Base-by-base conservation (phyloP, 1,140 invertebrate genomes). In the Atta cephalotes region DNA sequence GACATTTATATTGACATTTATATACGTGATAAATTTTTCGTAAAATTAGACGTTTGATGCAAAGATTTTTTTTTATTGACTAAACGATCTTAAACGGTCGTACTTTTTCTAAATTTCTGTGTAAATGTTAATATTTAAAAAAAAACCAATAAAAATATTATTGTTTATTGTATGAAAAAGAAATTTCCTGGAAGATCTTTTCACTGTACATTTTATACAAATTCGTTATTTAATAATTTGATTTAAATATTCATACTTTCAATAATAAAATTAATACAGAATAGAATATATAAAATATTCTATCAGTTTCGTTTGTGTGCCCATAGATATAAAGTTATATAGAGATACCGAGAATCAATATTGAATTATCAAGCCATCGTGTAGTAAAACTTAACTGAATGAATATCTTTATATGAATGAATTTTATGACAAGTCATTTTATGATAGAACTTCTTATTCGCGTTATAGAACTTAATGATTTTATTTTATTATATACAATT, bases 401-500 rank as follows among this genome's bases (percentile, higher is more conserved):
- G 90, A 80, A 74, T 65, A 66, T 28, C 58, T 39, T 77, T 12
- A 81, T 53, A 92, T 93, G 92, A 94, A 94, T 93, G 93, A 92
- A 86, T 77, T 93, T 93, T 93, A 94, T 74, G 90, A 92, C 88
- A 78, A 81, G 49, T 51, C 14, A 16, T 51, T 51, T 51, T 51
- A 51, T 16, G 49, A 16, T 9, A 51, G 49, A 56, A 88, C 86
- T 71, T 45, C 21, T 74, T 85, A 91, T 85, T 88, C 85, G 66
- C 80, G 25, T 91, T 87, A 90, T 76, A 68, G 39, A 39, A 77
- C 18, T 56, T 88, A 85, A 91, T 91, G 88, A 86, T 86, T 92
- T 91, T 92, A 91, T 93, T 91, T 89, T 66, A n/a, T 66, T 39
- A n/a, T 12, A 66, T 18, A 65, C 49, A 82, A 91, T 91, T 93